Percentiles rank a stretch among this genome's conserved stretches.
Evolutionary conservation across 1,140 invertebrate species (phyloP).

Genomic region (Drosophila kepulauana): DNA sequence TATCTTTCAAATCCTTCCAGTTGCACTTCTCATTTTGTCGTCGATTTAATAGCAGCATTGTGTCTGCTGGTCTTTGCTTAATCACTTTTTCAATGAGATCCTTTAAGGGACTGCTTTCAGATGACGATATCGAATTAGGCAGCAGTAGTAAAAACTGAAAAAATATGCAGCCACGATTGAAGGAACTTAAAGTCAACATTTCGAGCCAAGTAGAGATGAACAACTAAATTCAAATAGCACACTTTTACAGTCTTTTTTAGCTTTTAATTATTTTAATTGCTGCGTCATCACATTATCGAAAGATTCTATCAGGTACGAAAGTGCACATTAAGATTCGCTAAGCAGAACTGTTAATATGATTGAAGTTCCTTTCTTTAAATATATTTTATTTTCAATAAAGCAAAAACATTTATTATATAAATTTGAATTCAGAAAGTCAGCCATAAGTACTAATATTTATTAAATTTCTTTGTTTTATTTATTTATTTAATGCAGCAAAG

Average conservation of each 20-base stretch:
- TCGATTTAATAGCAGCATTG: conserved; percentile 14
- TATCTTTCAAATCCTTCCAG: neutral
- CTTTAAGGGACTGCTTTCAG: neutral
- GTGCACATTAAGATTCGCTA: neutral
- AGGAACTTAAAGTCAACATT: neutral
- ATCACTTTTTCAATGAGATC: conserved; percentile 1
- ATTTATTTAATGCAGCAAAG: no score
- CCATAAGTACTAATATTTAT: no score
- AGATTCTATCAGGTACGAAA: no score
- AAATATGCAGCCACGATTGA: neutral
- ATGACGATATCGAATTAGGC: neutral
- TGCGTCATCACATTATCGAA: no score
- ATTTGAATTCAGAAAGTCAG: no score
- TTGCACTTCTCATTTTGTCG: conserved; percentile 5
- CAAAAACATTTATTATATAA: no score
- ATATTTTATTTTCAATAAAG: no score
- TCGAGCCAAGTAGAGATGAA: neutral
- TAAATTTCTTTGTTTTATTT: no score
- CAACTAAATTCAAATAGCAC: neutral
- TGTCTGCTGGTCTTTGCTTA: neutral
- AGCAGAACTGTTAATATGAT: neutral
- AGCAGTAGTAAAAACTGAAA: neutral
- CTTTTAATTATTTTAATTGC: no score
- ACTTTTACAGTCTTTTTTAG: no score
- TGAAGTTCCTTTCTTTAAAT: no score